Conservation (phyloP, 2,888 invertebrate genomes). For the Miltochrista miniata region DNA sequence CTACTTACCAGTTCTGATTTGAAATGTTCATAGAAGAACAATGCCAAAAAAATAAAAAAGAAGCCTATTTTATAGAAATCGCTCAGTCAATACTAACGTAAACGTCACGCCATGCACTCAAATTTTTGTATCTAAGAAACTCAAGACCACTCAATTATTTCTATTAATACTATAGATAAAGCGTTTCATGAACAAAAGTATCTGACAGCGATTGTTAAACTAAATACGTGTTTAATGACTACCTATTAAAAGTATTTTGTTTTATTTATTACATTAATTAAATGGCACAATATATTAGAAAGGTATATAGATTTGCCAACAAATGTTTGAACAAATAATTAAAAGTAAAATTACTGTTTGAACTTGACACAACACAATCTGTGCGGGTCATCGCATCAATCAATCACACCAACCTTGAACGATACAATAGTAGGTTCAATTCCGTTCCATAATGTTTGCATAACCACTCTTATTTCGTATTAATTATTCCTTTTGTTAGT, state of each 20-base stretch:
- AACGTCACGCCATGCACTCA: too few species aligned
- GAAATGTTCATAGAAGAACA: too few species aligned
- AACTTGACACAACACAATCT: slow-evolving; percentile 66
- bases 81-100: too few species aligned
- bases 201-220: not conserved
- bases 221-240: not conserved
- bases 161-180: not conserved
- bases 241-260: not conserved
- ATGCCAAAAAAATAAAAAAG: too few species aligned
- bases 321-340: slow-evolving; percentile 24
- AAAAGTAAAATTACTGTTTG: slow-evolving; percentile 61
- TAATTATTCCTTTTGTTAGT: slow-evolving; percentile 35
- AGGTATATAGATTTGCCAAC: slow-evolving; percentile 4
- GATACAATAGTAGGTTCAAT: slow-evolving; percentile 36
- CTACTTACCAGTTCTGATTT: too few species aligned
- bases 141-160: too few species aligned
- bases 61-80: too few species aligned
- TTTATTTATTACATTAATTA: not conserved
- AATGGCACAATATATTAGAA: slow-evolving; percentile 3
- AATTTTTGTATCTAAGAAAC: too few species aligned
- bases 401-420: slow-evolving; percentile 65
- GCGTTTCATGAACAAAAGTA: not conserved
- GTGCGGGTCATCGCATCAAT: slow-evolving; percentile 64
- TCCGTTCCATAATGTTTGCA: slow-evolving; percentile 37
- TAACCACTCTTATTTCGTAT: slow-evolving; percentile 38